Percentiles rank a stretch among this genome's conserved stretches.
phyloP scores from a whole-genome alignment of 2,888 invertebrate genomes.

The Rutpela maculata region DNA sequence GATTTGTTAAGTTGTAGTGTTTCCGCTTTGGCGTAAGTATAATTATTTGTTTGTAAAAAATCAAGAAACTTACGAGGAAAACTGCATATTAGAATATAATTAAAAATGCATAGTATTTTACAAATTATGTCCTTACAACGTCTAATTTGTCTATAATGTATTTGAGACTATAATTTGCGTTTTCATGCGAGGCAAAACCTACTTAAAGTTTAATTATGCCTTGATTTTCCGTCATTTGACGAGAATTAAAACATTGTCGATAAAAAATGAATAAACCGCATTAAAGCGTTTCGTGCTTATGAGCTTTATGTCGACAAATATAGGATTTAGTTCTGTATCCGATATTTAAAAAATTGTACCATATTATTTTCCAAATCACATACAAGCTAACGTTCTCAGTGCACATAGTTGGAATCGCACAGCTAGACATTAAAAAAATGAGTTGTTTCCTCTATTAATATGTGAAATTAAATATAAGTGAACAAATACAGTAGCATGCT shows the following conservation, averaged over 20 bases:
- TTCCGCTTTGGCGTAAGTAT: background rate
- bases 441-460: constrained; percentile 3
- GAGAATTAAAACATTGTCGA: constrained; percentile 11
- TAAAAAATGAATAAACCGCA: constrained; percentile 31
- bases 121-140: constrained; percentile 29
- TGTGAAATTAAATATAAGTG: too few relatives aligned
- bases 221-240: constrained; percentile 20
- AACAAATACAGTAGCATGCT: too few relatives aligned
- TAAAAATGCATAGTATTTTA: constrained; percentile 25
- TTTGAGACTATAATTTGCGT: constrained; percentile 27
- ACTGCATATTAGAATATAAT: constrained; percentile 31
- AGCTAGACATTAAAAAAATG: background rate
- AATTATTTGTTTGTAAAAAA: constrained; percentile 10
- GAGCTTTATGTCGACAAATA: constrained; percentile 2
- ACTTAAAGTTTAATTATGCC: constrained; percentile 31
- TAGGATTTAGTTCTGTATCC: background rate
- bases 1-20: background rate
- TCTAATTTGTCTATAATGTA: constrained; percentile 24
- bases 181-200: constrained; percentile 26
- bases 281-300: constrained; percentile 5
- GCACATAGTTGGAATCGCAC: background rate
- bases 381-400: background rate
- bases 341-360: constrained; percentile 7
- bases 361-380: constrained; percentile 5
- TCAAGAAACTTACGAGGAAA: constrained; percentile 5